Base-by-base conservation (phyloP, 2,888 invertebrate species). In the Netelia melanura region DNA sequence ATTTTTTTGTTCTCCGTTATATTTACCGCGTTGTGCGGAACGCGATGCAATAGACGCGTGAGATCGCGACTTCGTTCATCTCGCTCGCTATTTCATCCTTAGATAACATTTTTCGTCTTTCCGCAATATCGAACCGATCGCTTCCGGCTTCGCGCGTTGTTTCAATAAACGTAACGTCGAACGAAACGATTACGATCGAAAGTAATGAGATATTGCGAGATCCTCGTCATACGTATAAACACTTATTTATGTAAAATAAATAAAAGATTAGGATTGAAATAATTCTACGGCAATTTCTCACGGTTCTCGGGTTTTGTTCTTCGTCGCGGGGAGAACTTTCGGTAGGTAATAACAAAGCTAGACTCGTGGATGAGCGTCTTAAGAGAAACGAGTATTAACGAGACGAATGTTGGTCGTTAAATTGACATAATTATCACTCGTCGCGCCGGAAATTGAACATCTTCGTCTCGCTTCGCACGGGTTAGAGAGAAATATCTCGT, bases 361-460 rank as follows among this genome's bases (percentile, higher is more conserved):
- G 38, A 30, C 38, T 17, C 5, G 21, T 9, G 5, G 21, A 21
- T 9, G 67, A 44, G 65, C 65, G 38, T 74, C 80, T 30, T 80
- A 65, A 61, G 52, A 48, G 52, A 68, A 48, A 44, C 14, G 61
- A 70, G 38, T 38, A 70, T 81, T 62, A 75, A 64, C 43, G 38
- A 54, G 81, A 68, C 52, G 52, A 75, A 75, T 75, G n/a, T 68
- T 62, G 44, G 43, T 67, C 5, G 56, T 68, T 68, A 6, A 54
- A 23, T 21, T 68, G 67, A 68, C 25, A 21, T 52, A 74, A 81
- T 74, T 74, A 62, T 68, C 74, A 52, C 17, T 9, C 48, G 77
- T 81, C 71, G 61, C 48, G 75, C 43, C 81, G 84, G 81, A 86
- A 86, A 84, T 84, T 76, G 82, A 85, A 86, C 48, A 70, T 44